A percentile compares a stretch with the other conserved stretches of the same genome.
Conservation (phyloP, 2,113 vertebrate species). For the Micromys minutus region DNA sequence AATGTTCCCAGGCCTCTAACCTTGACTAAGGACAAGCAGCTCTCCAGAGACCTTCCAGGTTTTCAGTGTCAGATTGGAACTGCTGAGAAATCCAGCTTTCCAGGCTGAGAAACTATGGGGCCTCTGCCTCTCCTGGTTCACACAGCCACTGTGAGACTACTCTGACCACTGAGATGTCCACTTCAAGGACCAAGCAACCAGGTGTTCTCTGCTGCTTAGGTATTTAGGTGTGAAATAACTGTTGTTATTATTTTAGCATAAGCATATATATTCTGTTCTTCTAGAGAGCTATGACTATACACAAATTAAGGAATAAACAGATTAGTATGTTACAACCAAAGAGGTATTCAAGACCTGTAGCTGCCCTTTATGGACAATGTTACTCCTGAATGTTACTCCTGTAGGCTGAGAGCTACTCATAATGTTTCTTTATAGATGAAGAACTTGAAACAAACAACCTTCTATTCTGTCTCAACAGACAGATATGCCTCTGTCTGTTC, state of each 20-base stretch:
- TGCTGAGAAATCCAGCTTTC: neutral
- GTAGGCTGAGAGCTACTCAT: constrained; percentile 88
- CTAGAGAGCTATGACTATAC: neutral
- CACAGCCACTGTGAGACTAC: neutral
- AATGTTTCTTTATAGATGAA: constrained; percentile 89
- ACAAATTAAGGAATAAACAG: neutral
- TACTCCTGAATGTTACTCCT: neutral
- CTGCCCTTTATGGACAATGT: neutral
- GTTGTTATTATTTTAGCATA: neutral
- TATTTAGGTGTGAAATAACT: neutral
- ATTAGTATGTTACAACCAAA: neutral
- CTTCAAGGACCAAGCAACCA: neutral
- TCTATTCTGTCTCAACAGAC: constrained; percentile 88
- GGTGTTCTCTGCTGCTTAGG: neutral
- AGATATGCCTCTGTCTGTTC: constrained; percentile 87
- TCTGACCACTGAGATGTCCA: neutral
- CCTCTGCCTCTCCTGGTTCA: neutral
- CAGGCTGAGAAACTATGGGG: neutral
- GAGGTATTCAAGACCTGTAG: neutral
- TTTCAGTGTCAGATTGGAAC: neutral
- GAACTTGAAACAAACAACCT: constrained; percentile 86
- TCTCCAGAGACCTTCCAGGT: neutral
- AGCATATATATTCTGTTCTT: neutral
- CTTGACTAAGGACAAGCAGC: neutral
- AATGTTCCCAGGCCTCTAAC: neutral